Percentiles rank a stretch among this genome's conserved stretches.
phyloP scores from a whole-genome alignment of 2,888 invertebrate species.

The Sinodicranocentrus sp. region DNA sequence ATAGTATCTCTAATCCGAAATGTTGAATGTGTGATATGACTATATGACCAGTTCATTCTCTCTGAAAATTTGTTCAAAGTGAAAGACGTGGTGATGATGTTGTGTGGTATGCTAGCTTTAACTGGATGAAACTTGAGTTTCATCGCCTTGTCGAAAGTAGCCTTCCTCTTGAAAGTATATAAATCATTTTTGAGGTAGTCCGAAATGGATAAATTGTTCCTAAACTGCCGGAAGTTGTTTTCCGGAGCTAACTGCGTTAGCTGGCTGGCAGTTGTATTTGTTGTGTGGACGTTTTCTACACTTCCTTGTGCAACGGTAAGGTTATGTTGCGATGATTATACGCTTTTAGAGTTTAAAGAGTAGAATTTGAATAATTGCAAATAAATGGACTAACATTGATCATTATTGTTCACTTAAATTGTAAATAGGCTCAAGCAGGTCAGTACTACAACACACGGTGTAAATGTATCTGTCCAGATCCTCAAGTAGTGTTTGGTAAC shows the following conservation, averaged over 20 bases:
- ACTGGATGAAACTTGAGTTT: too few species aligned
- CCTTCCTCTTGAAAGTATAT: too few species aligned
- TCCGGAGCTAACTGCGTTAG: not conserved
- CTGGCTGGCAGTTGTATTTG: not conserved
- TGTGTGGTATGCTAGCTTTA: too few species aligned
- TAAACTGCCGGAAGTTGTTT: constrained; percentile 6
- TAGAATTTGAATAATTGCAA: not conserved
- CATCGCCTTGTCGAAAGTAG: too few species aligned
- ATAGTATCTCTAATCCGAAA: too few species aligned
- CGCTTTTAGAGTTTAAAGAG: not conserved
- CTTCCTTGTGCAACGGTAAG: constrained; percentile 55
- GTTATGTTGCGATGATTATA: not conserved
- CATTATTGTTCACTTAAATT: not conserved
- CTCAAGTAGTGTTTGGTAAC: constrained; percentile 82
- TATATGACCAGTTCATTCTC: too few species aligned
- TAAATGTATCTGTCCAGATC: constrained; percentile 91
- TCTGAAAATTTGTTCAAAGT: too few species aligned
- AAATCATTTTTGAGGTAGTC: too few species aligned
- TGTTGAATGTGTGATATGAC: too few species aligned
- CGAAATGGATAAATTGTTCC: too few species aligned
- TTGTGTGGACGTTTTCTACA: constrained; percentile 28
- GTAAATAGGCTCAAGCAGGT: constrained; percentile 77
- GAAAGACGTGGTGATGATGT: too few species aligned
- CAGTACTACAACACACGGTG: constrained; percentile 92
- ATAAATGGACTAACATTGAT: not conserved